Evolutionary conservation across 2,113 vertebrate species (phyloP).

Genomic region (Datnioides undecimradiatus): DNA sequence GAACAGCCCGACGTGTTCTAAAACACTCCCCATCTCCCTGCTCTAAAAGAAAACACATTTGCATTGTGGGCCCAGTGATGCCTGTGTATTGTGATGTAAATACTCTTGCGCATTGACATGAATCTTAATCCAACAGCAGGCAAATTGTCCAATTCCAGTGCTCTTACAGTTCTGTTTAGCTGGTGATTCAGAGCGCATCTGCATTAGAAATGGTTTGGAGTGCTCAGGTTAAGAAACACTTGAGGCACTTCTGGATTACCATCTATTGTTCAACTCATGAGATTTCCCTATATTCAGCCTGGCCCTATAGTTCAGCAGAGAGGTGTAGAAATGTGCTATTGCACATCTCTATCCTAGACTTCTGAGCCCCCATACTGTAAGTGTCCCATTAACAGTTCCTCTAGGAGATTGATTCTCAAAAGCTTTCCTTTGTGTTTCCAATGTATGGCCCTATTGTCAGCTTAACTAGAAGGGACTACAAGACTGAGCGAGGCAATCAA

Average conservation of each 20-base stretch:
- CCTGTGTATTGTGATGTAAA: constrained; percentile 68
- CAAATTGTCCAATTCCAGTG: constrained; percentile 64
- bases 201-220: constrained; percentile 53
- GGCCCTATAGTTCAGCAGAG: constrained; percentile 5
- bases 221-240: constrained; percentile 36
- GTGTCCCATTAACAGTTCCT: constrained; percentile 72
- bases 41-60: constrained; percentile 38
- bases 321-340: constrained; percentile 62
- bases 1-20: background rate
- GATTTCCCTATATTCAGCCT: constrained; percentile 38
- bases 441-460: constrained; percentile 57
- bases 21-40: background rate
- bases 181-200: constrained; percentile 42
- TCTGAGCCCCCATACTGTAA: constrained; percentile 67
- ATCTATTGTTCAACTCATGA: constrained; percentile 26
- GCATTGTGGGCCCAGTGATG: constrained; percentile 25
- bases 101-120: background rate
- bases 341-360: constrained; percentile 56
- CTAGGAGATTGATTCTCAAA: constrained; percentile 66
- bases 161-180: constrained; percentile 26
- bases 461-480: constrained; percentile 31
- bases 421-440: constrained; percentile 70
- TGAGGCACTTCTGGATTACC: constrained; percentile 42
- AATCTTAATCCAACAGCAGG: constrained; percentile 48
- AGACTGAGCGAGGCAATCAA: constrained; percentile 42